Evolutionary conservation across 2,888 invertebrate species (phyloP), one percentile per base, ranked within the genome.

Genomic region (Embidobia sp.): DNA sequence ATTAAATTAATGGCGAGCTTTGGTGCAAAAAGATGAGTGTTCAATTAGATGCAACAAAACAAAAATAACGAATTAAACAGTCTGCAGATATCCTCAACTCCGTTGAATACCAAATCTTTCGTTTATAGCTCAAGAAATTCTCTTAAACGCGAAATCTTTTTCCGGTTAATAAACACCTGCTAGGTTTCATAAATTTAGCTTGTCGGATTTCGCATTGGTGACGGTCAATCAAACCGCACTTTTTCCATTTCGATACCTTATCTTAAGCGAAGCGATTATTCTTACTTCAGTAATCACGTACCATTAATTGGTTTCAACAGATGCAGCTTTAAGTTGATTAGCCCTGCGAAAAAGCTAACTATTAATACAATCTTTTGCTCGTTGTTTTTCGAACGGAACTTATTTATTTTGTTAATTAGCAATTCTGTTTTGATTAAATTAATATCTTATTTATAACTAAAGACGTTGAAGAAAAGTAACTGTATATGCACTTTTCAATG

Each of bases 101-200:
- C 22, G 33, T 51, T 64, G 53, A 51, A 42, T 64, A 53, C 31
- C 13, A 26, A 22, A 13, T 33, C 49, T 31, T 19, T 51, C 42
- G 11, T 33, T 26, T 11, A 42, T 44, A 33, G 42, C 42, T 10
- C 33, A 53, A 40, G 8, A 13, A 13, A 31, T 42, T 61, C 31
- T 11, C 18, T 51, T 53, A 15, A 31, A n/a, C n/a, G 13, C 42
- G 15, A 53, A 66, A 53, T n/a, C 33, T 53, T 66, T 66, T 66
- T 66, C 53, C 31, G 46, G 44, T 53, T 46, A 53, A 44, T 66
- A 53, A 66, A 53, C 53, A 46, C 53, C 53, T 46, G 66, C 44
- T 51, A 31, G 18, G 18, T 49, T 42, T 5, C 31, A 29, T 31
- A 42, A 29, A 42, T 40, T 29, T n/a, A 31, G 15, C 3, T 10